Evolutionary conservation across 92 coral and sea anemone genomes (phyloP).

Genomic region (Bergia puertoricense): DNA sequence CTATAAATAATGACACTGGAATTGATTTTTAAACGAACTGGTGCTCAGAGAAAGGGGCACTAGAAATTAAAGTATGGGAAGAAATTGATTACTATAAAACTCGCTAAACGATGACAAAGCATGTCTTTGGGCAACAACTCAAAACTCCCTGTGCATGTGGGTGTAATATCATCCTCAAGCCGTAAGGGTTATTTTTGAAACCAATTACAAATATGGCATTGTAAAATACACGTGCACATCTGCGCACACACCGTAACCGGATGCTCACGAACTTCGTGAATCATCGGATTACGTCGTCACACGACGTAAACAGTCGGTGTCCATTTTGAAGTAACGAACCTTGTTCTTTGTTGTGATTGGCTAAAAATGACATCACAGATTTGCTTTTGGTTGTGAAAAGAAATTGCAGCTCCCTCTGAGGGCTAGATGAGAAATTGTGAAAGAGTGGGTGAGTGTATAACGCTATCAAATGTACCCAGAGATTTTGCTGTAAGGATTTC

Average conservation of each 20-base stretch:
- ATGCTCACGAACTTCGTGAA: constrained; percentile 4
- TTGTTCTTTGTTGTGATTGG: constrained; percentile 78
- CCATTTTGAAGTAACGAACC: constrained; percentile 36
- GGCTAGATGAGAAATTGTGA: background rate
- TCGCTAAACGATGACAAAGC: background rate
- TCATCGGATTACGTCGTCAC: constrained; percentile 24
- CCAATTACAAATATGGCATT: background rate
- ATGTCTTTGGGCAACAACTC: background rate
- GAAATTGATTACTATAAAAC: too few species aligned
- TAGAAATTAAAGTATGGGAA: too few species aligned
- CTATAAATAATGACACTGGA: too few species aligned
- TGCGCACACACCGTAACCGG: background rate
- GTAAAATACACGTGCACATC: background rate
- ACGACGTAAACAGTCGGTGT: constrained; percentile 35
- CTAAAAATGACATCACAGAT: constrained; percentile 85
- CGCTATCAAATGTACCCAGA: background rate
- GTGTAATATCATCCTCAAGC: background rate
- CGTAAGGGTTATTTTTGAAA: constrained; percentile 34
- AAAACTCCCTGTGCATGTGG: background rate
- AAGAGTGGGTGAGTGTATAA: background rate
- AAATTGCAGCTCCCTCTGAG: background rate
- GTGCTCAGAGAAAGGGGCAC: too few species aligned
- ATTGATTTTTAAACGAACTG: too few species aligned
- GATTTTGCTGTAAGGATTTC: constrained; percentile 1
- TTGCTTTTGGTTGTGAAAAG: constrained; percentile 54